Evolutionary conservation across 2,888 invertebrate species (phyloP), one percentile per base, ranked within the genome.

Genomic region (Heliconius cydno): DNA sequence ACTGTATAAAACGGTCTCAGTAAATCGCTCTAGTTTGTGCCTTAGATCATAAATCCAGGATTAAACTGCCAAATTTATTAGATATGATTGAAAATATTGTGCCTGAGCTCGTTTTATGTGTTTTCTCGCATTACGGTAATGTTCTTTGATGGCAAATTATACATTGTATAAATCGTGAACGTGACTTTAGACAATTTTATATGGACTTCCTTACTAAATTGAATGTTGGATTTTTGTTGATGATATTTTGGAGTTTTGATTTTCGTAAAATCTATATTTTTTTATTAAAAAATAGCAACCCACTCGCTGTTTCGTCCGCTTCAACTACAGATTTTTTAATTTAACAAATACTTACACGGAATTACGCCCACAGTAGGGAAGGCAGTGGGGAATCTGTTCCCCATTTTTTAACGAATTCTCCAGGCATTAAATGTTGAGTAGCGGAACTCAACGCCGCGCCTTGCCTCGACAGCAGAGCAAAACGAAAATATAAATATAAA

Each of bases 81-180:
- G 89, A 86, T 88, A 86, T 87, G 87, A 91, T 90, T 88, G 90
- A 91, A 91, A 92, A 92, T 92, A 91, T 91, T 89, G 87, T 90
- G 87, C 85, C 86, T 86, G 84, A 87, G 89, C 88, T 89, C 86
- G 86, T 88, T 90, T 92, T 89, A 91, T 91, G 89, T 86, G 89
- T 87, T 88, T 88, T 87, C 86, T 84, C 89, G 87, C 87, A 88
- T 91, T 88, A 89, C 83, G 83, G 86, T 88, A 88, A 82, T 88
- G 88, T 86, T 87, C 85, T 85, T 83, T 86, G 87, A 88, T 87
- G 85, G 87, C 82, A 85, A 86, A 88, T 89, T 88, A 88, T 89
- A 86, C 85, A 85, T 85, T 84, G 85, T 85, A 86, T 88, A 87
- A 88, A 86, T 86, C 85, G 83, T 84, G 86, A 77, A 79, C 77